Evolutionary conservation across 2,797 vertebrate genomes (phyloP).

Genomic region (Pitangus sulphuratus): DNA sequence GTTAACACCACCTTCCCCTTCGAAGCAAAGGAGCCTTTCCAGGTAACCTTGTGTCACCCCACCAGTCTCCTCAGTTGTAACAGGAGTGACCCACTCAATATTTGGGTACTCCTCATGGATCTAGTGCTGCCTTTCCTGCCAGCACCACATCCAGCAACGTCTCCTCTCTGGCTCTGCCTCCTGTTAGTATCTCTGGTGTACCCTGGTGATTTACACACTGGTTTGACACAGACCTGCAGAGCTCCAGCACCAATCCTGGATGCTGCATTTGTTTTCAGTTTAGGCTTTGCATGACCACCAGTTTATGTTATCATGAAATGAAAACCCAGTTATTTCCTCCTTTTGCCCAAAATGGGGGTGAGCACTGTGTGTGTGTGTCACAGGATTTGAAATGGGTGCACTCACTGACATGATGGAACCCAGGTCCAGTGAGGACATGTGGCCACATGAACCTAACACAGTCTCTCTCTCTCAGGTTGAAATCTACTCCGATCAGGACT

Average conservation of each 20-base stretch:
- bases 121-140: neutral
- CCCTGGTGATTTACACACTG: neutral
- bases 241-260: neutral
- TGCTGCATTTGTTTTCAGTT: neutral
- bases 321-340: neutral
- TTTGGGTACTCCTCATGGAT: neutral
- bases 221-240: neutral
- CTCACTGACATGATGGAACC: neutral
- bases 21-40: constrained; percentile 75
- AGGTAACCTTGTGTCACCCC: constrained; percentile 67
- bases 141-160: neutral
- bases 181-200: neutral
- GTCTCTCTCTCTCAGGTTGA: constrained; percentile 75
- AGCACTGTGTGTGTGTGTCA: neutral
- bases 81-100: neutral
- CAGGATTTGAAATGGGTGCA: neutral
- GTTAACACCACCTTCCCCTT: constrained; percentile 74
- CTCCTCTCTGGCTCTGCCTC: neutral
- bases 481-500: constrained; percentile 79
- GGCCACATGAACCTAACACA: neutral
- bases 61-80: neutral
- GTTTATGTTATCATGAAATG: neutral
- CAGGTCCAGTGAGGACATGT: neutral
- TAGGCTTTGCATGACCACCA: neutral
- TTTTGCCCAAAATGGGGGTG: neutral